Conservation (phyloP, 2,888 invertebrate genomes). For the Glyphotaelius pellucidus region DNA sequence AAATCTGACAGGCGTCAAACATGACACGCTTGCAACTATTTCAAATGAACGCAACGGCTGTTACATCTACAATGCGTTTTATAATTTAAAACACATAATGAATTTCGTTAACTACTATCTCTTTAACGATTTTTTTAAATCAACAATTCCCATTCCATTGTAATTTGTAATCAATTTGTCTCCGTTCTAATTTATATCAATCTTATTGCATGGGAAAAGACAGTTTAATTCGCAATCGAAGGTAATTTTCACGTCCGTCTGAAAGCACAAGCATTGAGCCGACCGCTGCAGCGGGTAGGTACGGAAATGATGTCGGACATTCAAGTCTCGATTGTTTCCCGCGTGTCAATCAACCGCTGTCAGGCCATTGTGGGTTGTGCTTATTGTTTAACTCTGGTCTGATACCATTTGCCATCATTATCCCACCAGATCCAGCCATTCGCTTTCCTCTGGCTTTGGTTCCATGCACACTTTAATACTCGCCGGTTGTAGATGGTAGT, state of each 20-base stretch:
- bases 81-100: too few species aligned
- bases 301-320: background rate
- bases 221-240: background rate
- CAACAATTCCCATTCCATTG: background rate
- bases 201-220: background rate
- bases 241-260: background rate
- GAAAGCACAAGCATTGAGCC: background rate
- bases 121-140: background rate
- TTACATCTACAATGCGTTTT: too few species aligned
- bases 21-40: too few species aligned
- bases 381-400: background rate
- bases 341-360: constrained; percentile 5
- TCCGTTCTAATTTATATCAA: background rate
- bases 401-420: background rate
- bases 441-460: constrained; percentile 15
- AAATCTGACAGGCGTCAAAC: too few species aligned
- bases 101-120: too few species aligned
- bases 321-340: background rate
- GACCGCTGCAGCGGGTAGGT: background rate
- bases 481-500: background rate
- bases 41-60: too few species aligned
- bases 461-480: background rate
- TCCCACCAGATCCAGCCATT: background rate
- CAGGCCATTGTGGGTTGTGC: constrained; percentile 5
- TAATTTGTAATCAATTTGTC: background rate